A percentile compares a stretch with the other conserved stretches of the same genome.
Conservation (phyloP, 2,888 invertebrate species). For the Cloeon dipterum region DNA sequence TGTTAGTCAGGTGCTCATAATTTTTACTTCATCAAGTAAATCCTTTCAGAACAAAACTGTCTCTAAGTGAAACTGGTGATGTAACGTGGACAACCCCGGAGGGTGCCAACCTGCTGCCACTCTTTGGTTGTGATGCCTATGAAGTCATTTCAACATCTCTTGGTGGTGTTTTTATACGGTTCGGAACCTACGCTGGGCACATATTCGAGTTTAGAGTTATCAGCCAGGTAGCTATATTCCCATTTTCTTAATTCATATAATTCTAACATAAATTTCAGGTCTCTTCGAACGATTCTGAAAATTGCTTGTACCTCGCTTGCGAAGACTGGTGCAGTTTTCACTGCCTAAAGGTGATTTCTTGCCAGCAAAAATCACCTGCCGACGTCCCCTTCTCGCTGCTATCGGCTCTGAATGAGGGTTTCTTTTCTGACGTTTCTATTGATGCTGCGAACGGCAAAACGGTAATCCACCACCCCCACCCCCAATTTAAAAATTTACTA, state of each 20-base stretch:
- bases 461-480: no score
- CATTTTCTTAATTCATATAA: no score
- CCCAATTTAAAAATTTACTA: background rate
- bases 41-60: slow-evolving; percentile 19
- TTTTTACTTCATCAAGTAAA: no score
- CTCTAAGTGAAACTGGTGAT: slow-evolving; percentile 34
- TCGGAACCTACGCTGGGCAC: slow-evolving; percentile 38
- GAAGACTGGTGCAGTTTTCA: slow-evolving; percentile 36
- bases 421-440: slow-evolving; percentile 34
- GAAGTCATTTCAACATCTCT: slow-evolving; percentile 23
- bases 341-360: slow-evolving; percentile 29
- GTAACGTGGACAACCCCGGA: slow-evolving; percentile 35
- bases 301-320: slow-evolving; percentile 29
- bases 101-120: slow-evolving; percentile 27
- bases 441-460: slow-evolving; percentile 25
- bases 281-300: slow-evolving; percentile 24
- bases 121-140: slow-evolving; percentile 44
- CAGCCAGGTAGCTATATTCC: no score
- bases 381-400: slow-evolving; percentile 34
- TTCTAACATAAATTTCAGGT: slow-evolving; percentile 18
- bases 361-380: slow-evolving; percentile 19
- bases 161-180: slow-evolving; percentile 22
- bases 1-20: slow-evolving; percentile 14
- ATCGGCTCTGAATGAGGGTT: slow-evolving; percentile 16
- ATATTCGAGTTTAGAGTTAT: slow-evolving; percentile 34